A percentile compares a stretch with the other conserved stretches of the same genome.
Conservation (phyloP, 2,797 vertebrate genomes). For the Emydoidea blandingii region DNA sequence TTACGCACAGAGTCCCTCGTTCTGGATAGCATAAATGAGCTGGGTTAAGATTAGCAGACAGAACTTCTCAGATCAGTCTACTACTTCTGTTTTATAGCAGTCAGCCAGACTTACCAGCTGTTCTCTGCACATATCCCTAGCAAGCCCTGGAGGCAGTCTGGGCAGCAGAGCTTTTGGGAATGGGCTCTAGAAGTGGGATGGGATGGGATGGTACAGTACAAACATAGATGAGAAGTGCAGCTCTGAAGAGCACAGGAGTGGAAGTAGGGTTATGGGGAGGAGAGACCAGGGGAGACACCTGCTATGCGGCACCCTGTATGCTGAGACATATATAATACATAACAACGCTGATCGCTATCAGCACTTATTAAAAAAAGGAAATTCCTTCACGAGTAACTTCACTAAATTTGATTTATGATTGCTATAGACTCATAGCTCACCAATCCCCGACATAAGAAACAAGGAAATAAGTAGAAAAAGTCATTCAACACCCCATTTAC, state of each 20-base stretch:
- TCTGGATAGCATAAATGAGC: neutral
- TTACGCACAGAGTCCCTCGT: neutral
- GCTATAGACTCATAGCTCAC: neutral
- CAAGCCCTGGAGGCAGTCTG: constrained; percentile 15
- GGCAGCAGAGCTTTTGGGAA: neutral
- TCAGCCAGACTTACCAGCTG: constrained; percentile 43
- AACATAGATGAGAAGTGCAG: neutral
- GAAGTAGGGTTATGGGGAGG: neutral
- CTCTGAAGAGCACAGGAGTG: neutral
- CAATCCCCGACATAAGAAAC: neutral
- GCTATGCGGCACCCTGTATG: neutral
- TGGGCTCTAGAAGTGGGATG: constrained; percentile 31
- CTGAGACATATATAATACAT: neutral
- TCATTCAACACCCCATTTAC: neutral
- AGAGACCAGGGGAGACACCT: neutral
- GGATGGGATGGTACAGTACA: constrained; percentile 22
- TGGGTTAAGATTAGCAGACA: neutral
- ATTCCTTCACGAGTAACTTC: neutral
- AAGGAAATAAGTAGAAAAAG: neutral
- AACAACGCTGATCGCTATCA: neutral
- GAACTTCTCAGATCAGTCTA: constrained; percentile 1
- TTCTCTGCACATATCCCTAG: neutral
- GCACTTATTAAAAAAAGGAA: neutral
- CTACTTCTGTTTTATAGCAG: constrained; percentile 18
- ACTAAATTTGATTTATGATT: constrained; percentile 19